A percentile compares a stretch with the other conserved stretches of the same genome.
Evolutionary conservation across 2,797 vertebrate genomes (phyloP).

Genomic region (Falco concolor): DNA sequence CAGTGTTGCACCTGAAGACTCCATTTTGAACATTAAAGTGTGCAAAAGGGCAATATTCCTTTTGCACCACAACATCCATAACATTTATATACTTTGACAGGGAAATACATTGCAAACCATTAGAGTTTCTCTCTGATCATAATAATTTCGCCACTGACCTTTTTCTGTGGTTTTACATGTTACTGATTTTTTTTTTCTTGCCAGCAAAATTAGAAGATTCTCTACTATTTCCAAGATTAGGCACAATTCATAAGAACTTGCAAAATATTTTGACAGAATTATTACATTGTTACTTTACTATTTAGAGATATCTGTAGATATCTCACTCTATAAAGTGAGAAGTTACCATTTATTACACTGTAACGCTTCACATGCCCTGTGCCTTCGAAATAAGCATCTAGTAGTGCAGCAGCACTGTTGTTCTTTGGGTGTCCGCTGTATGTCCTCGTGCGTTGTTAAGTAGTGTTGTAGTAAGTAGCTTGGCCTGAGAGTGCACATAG

Average conservation of each 20-base stretch:
- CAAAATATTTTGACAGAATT: not conserved
- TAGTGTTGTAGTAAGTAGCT: not conserved
- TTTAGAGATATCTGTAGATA: not conserved
- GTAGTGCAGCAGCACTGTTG: not conserved
- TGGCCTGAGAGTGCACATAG: not conserved
- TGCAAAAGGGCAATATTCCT: not conserved
- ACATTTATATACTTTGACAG: not conserved
- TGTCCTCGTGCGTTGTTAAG: not conserved
- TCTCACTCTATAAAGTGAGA: not conserved
- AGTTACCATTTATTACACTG: not conserved
- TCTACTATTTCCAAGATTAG: not conserved
- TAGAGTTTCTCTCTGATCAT: not conserved
- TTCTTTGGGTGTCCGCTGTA: not conserved
- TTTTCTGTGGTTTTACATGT: not conserved
- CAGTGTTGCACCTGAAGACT: not conserved
- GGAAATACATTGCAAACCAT: not conserved
- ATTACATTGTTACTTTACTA: not conserved
- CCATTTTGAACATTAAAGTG: not conserved
- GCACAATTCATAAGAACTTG: not conserved
- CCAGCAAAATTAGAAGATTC: not conserved
- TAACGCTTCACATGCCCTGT: not conserved
- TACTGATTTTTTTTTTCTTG: not conserved
- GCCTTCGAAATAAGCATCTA: not conserved
- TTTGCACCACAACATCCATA: not conserved
- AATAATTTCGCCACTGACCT: not conserved